Conservation (phyloP, 2,113 vertebrate genomes). For the Brachyhypopomus gauderio region DNA sequence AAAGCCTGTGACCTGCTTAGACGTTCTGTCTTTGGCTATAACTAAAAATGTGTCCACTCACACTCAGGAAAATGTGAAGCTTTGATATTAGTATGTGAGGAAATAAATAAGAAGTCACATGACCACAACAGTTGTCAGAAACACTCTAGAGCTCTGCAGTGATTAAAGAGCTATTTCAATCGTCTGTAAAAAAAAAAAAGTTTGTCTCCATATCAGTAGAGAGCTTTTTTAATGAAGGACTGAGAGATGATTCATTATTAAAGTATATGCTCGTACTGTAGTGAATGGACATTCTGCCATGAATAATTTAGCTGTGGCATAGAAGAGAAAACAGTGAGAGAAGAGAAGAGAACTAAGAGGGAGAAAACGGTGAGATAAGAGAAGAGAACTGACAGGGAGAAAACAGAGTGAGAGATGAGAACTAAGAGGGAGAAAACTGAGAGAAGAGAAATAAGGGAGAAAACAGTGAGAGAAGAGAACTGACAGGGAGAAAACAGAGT, state of each 20-base stretch:
- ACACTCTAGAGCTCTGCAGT: not conserved
- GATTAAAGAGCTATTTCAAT: slow-evolving; percentile 12
- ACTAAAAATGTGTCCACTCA: slow-evolving; percentile 14
- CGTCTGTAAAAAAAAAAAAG: not conserved
- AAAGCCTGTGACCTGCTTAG: slow-evolving; percentile 6
- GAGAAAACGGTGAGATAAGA: not conserved
- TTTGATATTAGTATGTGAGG: not conserved
- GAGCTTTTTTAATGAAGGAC: not conserved
- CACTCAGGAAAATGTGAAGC: not conserved
- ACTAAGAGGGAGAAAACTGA: no score
- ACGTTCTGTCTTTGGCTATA: not conserved
- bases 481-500: no score
- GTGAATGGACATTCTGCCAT: not conserved
- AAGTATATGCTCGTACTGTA: not conserved
- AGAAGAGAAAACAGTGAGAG: not conserved
- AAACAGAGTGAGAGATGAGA: no score
- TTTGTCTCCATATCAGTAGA: not conserved
- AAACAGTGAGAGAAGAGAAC: no score
- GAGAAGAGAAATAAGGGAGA: no score
- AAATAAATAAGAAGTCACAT: not conserved
- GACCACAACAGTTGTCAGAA: not conserved
- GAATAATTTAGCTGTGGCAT: not conserved
- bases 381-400: not conserved
- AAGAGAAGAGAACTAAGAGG: not conserved
- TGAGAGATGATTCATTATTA: not conserved